Conservation (phyloP, 1,140 invertebrate species). For the Myzus persicae region DNA sequence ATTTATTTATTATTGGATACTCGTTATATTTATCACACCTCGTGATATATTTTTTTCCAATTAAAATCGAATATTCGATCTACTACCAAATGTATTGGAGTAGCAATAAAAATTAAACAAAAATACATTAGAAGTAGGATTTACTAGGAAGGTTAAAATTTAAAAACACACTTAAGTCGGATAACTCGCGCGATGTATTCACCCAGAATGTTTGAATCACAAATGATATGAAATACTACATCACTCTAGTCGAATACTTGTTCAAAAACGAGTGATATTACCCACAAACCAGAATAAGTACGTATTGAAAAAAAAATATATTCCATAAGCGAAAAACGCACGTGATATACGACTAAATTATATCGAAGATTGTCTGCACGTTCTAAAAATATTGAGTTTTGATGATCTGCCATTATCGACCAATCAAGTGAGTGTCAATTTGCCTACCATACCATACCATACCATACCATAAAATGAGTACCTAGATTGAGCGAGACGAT, state of each 20-base stretch:
- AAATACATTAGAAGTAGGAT: too few relatives aligned
- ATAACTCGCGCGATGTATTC: too few relatives aligned
- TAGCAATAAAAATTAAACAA: too few relatives aligned
- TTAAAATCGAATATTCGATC: too few relatives aligned
- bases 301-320: not conserved
- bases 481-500: not conserved
- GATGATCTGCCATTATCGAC: not conserved
- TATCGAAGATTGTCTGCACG: not conserved
- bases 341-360: not conserved
- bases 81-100: too few relatives aligned
- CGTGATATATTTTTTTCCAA: too few relatives aligned
- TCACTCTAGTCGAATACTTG: not conserved
- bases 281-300: not conserved
- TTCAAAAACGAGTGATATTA: not conserved
- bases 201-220: too few relatives aligned
- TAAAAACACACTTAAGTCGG: too few relatives aligned
- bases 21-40: too few relatives aligned
- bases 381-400: not conserved
- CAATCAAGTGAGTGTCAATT: not conserved
- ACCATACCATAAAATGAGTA: not conserved
- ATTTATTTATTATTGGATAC: too few relatives aligned
- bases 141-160: too few relatives aligned
- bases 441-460: not conserved
- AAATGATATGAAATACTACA: not conserved
- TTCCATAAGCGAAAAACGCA: not conserved